A percentile compares a stretch with the other conserved stretches of the same genome.
phyloP scores from a whole-genome alignment of 2,888 invertebrate species.

The Ophion costatus region DNA sequence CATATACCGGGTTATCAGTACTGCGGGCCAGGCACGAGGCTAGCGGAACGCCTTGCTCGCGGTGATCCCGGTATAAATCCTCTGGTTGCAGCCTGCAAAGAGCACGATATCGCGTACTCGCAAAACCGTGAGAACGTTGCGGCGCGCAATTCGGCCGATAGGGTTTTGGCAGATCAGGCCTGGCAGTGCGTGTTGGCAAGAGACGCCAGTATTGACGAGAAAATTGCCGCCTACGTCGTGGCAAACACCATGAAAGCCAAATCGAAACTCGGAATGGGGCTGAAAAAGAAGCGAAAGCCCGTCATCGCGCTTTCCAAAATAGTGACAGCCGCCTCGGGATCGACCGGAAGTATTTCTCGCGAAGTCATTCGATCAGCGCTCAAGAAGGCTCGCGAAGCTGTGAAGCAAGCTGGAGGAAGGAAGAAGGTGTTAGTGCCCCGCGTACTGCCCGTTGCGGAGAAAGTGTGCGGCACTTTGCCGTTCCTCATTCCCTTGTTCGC shows the following conservation, averaged over 20 bases:
- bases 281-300: slow-evolving; percentile 17
- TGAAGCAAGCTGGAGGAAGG: too few species aligned
- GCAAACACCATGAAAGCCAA: slow-evolving; percentile 77
- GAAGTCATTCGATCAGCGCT: too few species aligned
- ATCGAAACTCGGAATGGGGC: slow-evolving; percentile 48
- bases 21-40: too few species aligned
- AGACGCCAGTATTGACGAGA: slow-evolving; percentile 71
- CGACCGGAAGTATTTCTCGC: slow-evolving; percentile 4
- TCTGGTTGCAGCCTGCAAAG: slow-evolving; percentile 76
- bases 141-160: slow-evolving; percentile 56
- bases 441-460: too few species aligned
- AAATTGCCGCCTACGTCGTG: slow-evolving; percentile 72
- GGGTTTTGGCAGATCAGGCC: slow-evolving; percentile 61
- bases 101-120: slow-evolving; percentile 77
- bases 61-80: slow-evolving; percentile 61
- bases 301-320: slow-evolving; percentile 23
- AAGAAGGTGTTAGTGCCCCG: too few species aligned
- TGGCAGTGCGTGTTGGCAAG: slow-evolving; percentile 56
- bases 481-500: too few species aligned
- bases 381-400: too few species aligned
- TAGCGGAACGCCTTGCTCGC: slow-evolving; percentile 65
- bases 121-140: slow-evolving; percentile 58
- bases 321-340: slow-evolving; percentile 35
- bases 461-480: too few species aligned
- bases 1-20: too few species aligned